Conservation (phyloP, 2,797 vertebrate species). For the Rhynchotus rufescens region DNA sequence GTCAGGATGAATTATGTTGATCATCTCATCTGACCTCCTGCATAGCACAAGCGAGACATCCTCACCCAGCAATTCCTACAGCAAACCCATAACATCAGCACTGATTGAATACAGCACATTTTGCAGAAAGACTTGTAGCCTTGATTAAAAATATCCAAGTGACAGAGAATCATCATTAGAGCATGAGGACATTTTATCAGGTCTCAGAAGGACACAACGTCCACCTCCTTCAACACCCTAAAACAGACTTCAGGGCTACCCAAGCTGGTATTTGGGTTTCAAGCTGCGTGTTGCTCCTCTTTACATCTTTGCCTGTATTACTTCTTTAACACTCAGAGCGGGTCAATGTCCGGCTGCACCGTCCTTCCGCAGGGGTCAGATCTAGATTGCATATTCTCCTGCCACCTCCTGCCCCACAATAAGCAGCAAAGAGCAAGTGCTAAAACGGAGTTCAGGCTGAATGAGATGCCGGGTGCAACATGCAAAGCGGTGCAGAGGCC, state of each 20-base stretch:
- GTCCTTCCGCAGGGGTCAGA: neutral
- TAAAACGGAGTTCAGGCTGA: neutral
- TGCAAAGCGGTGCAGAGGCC: slow-evolving; percentile 31
- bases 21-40: slow-evolving; percentile 2
- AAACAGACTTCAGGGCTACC: neutral
- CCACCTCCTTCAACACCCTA: neutral
- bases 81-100: neutral
- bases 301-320: neutral
- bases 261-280: neutral
- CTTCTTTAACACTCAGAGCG: neutral
- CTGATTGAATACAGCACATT: neutral
- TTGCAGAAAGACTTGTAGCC: neutral
- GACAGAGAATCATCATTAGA: neutral
- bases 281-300: neutral
- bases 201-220: neutral
- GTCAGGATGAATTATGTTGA: slow-evolving; percentile 38
- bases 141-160: neutral
- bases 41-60: neutral
- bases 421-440: neutral
- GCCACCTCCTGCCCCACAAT: neutral
- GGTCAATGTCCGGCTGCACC: neutral
- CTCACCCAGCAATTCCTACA: neutral
- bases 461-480: neutral
- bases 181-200: neutral
- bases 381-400: neutral